phyloP scores from a whole-genome alignment of 2,888 invertebrate species.

The Andrena hattorfiana region DNA sequence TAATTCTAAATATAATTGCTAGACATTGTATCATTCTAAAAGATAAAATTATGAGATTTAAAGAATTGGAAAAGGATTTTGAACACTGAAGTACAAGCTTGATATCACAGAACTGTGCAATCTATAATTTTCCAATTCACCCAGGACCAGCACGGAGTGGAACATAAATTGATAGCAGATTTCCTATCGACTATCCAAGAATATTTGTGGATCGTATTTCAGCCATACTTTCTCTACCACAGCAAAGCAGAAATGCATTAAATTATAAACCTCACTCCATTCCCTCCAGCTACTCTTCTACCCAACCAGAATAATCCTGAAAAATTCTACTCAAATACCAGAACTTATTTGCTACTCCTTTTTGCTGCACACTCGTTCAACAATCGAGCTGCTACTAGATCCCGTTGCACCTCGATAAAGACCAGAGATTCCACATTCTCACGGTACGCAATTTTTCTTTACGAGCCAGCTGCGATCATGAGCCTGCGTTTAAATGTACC shows the following conservation, averaged over 20 bases:
- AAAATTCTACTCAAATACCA: constrained; percentile 2
- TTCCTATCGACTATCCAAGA: constrained; percentile 4
- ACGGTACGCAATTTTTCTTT: neutral
- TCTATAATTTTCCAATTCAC: neutral
- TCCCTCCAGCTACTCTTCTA: neutral
- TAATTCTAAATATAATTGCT: too few relatives aligned
- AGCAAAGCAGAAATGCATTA: constrained; percentile 24
- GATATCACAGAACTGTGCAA: neutral
- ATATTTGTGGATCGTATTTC: constrained; percentile 21
- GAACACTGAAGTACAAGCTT: neutral
- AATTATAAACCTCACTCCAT: constrained; percentile 14
- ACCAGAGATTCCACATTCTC: neutral
- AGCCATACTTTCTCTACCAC: constrained; percentile 18
- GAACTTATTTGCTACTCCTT: neutral
- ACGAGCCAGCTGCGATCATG: neutral
- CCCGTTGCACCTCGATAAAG: neutral
- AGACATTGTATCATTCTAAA: too few relatives aligned
- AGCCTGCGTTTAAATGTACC: neutral
- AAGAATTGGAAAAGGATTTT: neutral
- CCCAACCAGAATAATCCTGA: neutral
- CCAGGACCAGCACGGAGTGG: too few relatives aligned
- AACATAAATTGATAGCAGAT: constrained; percentile 11
- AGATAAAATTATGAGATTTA: too few relatives aligned
- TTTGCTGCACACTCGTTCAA: neutral
- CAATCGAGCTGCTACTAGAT: neutral